A percentile compares a stretch with the other conserved stretches of the same genome.
Evolutionary conservation across 2,888 invertebrate genomes (phyloP).

Genomic region (Oxycera nigricornis): DNA sequence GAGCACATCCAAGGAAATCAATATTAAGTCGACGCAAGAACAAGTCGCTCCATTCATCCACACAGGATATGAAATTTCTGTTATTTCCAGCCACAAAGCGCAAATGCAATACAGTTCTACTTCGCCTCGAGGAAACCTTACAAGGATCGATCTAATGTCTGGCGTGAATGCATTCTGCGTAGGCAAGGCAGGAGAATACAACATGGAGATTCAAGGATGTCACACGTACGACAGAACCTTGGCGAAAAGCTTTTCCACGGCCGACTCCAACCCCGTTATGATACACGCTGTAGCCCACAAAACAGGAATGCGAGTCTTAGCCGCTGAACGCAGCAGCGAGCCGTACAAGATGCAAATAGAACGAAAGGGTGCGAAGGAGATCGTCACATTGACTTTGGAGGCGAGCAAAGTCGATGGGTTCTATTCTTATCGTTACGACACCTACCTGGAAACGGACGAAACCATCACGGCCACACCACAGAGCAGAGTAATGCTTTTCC

Average conservation of each 20-base stretch:
- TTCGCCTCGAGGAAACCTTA: slow-evolving; percentile 19
- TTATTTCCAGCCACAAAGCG: slow-evolving; percentile 73
- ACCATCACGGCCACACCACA: slow-evolving; percentile 67
- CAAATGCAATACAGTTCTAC: slow-evolving; percentile 64
- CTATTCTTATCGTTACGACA: slow-evolving; percentile 57
- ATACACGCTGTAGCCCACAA: slow-evolving; percentile 68
- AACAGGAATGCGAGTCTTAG: slow-evolving; percentile 64
- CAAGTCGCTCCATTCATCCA: slow-evolving; percentile 77
- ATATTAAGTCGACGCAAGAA: slow-evolving; percentile 70
- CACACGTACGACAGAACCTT: slow-evolving; percentile 71
- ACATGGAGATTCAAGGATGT: slow-evolving; percentile 79
- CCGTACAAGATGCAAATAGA: slow-evolving; percentile 55
- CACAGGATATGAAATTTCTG: slow-evolving; percentile 79
- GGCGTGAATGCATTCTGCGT: slow-evolving; percentile 80
- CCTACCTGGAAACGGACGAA: slow-evolving; percentile 62
- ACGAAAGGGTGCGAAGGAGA: slow-evolving; percentile 52
- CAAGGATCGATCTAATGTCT: slow-evolving; percentile 63
- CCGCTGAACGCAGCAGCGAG: slow-evolving; percentile 58
- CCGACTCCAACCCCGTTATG: slow-evolving; percentile 58
- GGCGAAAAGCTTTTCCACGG: slow-evolving; percentile 61
- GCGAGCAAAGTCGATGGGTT: slow-evolving; percentile 63
- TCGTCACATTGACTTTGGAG: slow-evolving; percentile 56
- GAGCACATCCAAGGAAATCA: slow-evolving; percentile 68
- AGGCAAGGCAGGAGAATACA: slow-evolving; percentile 71
- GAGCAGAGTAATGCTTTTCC: slow-evolving; percentile 76